Evolutionary conservation across 2,888 invertebrate genomes (phyloP).

Genomic region (Apotomis turbidana): DNA sequence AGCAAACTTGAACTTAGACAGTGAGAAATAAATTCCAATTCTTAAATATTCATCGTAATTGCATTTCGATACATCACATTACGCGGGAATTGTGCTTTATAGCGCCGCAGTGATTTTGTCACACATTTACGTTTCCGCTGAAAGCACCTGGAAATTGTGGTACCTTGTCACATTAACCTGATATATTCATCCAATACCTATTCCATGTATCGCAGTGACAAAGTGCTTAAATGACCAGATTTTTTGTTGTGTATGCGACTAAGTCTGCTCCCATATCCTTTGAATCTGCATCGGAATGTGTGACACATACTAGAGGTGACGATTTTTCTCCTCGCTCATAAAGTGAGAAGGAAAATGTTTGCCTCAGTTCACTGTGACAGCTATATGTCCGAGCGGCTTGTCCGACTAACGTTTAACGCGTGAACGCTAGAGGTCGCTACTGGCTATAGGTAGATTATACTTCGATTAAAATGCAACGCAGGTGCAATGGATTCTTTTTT

Average conservation of each 20-base stretch:
- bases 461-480: no score
- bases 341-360: conserved; percentile 1
- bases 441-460: background rate
- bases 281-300: background rate
- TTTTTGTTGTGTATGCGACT: no score
- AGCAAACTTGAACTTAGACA: no score
- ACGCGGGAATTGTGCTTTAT: background rate
- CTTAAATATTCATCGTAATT: no score
- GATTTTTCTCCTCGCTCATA: background rate
- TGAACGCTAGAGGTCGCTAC: conserved; percentile 34
- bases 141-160: no score
- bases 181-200: no score
- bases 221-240: no score
- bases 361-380: conserved; percentile 1
- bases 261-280: no score
- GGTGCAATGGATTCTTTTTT: no score
- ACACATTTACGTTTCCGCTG: background rate
- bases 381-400: conserved; percentile 34
- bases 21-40: no score
- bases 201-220: no score
- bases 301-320: background rate
- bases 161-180: no score
- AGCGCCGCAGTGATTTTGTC: conserved; percentile 14
- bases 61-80: background rate
- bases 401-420: conserved; percentile 35